A percentile compares a stretch with the other conserved stretches of the same genome.
Evolutionary conservation across 2,113 vertebrate species (phyloP).

Genomic region (Calcarius ornatus): DNA sequence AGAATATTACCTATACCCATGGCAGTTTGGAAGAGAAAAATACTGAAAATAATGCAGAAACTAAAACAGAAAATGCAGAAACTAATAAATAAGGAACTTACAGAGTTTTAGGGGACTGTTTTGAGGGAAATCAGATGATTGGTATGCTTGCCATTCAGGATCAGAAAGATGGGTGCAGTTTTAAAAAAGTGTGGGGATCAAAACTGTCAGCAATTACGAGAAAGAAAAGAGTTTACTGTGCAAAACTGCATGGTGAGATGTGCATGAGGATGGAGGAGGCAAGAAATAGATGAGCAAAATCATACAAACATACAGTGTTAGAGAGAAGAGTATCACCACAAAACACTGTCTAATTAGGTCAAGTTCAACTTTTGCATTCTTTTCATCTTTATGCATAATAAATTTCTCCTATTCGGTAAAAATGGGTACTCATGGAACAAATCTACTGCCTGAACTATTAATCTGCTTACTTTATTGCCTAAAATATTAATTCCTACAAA

Average conservation of each 20-base stretch:
- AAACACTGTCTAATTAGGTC: background rate
- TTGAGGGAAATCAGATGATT: background rate
- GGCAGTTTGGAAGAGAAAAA: background rate
- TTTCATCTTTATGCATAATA: background rate
- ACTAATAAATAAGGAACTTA: background rate
- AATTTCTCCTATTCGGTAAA: background rate
- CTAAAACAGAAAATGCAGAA: background rate
- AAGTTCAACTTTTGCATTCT: background rate
- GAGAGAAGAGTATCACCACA: background rate
- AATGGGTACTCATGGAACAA: background rate
- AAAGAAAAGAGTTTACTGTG: background rate
- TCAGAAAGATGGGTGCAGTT: background rate
- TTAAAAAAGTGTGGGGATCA: background rate
- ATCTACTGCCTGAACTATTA: background rate
- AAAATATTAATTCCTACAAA: background rate
- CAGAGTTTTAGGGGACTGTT: background rate
- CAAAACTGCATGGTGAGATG: background rate
- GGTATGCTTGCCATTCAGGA: background rate
- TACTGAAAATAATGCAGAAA: background rate
- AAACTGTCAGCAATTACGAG: background rate
- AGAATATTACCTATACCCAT: background rate
- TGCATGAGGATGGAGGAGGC: background rate
- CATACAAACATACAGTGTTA: background rate
- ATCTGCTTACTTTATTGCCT: background rate
- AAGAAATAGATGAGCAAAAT: background rate